Evolutionary conservation across 2,113 vertebrate genomes (phyloP).

Genomic region (Passer montanus): DNA sequence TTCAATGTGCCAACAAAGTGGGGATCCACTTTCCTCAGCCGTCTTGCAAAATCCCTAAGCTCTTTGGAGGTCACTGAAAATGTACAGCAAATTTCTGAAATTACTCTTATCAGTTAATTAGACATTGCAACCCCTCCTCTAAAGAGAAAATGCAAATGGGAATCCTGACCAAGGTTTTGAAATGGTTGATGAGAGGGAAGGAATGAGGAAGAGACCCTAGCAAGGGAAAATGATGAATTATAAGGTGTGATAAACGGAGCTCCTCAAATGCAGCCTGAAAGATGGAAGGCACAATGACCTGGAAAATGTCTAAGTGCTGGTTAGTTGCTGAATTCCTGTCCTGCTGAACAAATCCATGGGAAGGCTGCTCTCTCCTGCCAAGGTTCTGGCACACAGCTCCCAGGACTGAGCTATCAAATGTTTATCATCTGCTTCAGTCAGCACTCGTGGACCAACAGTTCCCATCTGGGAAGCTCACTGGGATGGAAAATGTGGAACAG

Average conservation of each 20-base stretch:
- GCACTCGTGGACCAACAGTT: accelerated
- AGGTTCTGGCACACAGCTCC: not conserved
- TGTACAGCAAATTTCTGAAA: not conserved
- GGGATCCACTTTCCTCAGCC: not conserved
- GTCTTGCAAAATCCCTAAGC: not conserved
- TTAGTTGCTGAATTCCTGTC: not conserved
- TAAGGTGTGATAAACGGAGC: not conserved
- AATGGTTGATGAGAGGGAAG: not conserved
- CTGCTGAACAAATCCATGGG: not conserved
- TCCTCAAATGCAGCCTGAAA: not conserved
- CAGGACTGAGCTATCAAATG: not conserved
- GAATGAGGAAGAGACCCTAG: not conserved
- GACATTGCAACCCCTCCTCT: accelerated
- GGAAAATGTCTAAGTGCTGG: not conserved
- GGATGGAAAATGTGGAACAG: not conserved
- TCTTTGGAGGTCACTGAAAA: not conserved
- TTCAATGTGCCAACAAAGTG: not conserved
- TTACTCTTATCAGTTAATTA: not conserved
- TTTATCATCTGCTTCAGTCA: not conserved
- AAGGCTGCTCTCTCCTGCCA: not conserved
- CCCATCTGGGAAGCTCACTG: not conserved
- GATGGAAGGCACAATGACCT: not conserved
- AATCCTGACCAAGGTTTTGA: not conserved
- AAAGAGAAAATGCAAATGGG: not conserved
- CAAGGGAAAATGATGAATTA: not conserved